Percentiles rank a stretch among this genome's conserved stretches.
Evolutionary conservation across 2,888 invertebrate species (phyloP).

Genomic region (Lamproptera curius): DNA sequence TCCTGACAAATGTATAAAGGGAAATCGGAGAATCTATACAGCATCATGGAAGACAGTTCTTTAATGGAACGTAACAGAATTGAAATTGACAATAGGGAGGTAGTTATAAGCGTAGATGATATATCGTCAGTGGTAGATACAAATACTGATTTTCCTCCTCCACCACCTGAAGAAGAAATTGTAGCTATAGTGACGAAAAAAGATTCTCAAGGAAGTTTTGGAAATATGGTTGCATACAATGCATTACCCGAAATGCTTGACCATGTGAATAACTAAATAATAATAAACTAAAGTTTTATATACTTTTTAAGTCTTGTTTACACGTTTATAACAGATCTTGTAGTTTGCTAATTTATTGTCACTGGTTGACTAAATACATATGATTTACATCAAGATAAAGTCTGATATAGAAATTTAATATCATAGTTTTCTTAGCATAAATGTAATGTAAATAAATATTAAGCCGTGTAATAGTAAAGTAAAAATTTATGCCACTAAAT

Average conservation of each 20-base stretch:
- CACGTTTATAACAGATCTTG: conserved; percentile 12
- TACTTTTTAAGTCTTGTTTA: conserved; percentile 12
- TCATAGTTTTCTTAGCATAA: conserved; percentile 32
- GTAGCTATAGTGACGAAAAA: conserved; percentile 73
- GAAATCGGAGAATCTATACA: conserved; percentile 77
- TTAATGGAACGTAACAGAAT: conserved; percentile 63
- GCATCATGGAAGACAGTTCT: conserved; percentile 74
- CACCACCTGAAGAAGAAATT: conserved; percentile 68
- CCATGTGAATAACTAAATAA: conserved; percentile 54
- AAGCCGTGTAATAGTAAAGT: conserved; percentile 21
- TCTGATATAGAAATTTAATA: conserved; percentile 15
- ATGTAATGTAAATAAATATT: conserved; percentile 43
- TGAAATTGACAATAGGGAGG: conserved; percentile 71
- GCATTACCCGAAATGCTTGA: conserved; percentile 72
- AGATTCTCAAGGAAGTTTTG: conserved; percentile 63
- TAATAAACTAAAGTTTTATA: conserved; percentile 12
- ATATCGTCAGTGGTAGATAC: conserved; percentile 55
- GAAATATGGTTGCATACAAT: conserved; percentile 75
- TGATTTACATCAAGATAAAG: conserved; percentile 19
- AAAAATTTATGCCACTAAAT: conserved; percentile 30
- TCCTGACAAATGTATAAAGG: conserved; percentile 86
- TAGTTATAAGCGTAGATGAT: conserved; percentile 72
- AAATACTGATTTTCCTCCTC: conserved; percentile 58
- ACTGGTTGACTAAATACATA: conserved; percentile 16
- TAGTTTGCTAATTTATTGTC: conserved; percentile 15